Percentiles rank a stretch among this genome's conserved stretches.
These are phyloP conservation scores for Elgonia sp. DNA, from an alignment of 2,888 invertebrate genomes.

Conservation along the genomic window DNA sequence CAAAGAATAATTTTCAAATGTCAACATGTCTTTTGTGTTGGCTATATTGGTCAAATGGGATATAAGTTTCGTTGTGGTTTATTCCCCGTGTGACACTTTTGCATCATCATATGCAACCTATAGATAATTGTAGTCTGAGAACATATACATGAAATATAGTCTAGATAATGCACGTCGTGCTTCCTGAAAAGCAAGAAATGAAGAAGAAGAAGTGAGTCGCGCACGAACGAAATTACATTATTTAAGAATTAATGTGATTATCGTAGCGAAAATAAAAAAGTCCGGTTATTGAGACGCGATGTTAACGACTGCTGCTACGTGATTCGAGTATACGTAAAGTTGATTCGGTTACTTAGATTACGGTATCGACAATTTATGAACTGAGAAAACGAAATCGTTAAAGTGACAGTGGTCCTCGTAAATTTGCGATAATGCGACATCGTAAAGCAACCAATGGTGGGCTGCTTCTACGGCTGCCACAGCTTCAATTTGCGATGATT, in stretches of 20 bases:
- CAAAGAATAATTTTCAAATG: not conserved
- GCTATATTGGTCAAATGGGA: constrained; percentile 41
- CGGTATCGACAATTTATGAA: constrained; percentile 33
- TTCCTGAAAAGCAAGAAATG: constrained; percentile 25
- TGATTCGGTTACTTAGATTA: constrained; percentile 26
- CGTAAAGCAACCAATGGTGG: constrained; percentile 33
- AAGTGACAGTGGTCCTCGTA: constrained; percentile 20
- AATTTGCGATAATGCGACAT: constrained; percentile 33
- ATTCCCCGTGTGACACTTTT: constrained; percentile 54
- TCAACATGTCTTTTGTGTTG: not conserved
- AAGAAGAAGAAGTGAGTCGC: not conserved
- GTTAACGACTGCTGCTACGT: constrained; percentile 5
- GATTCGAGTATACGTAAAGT: not conserved
- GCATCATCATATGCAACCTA: constrained; percentile 37
- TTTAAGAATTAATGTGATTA: constrained; percentile 24
- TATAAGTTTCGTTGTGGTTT: constrained; percentile 5
- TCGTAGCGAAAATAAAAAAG: constrained; percentile 12
- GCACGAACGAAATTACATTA: constrained; percentile 18
- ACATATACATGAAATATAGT: constrained; percentile 31
- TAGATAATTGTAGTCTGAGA: constrained; percentile 54
- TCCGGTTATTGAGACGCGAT: constrained; percentile 9
- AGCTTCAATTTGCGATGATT: constrained; percentile 48
- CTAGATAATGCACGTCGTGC: constrained; percentile 7
- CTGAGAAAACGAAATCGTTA: constrained; percentile 45
- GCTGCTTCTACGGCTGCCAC: not conserved